phyloP scores from a whole-genome alignment of 1,140 invertebrate species.

The Macrotrachela quadricornifera region DNA sequence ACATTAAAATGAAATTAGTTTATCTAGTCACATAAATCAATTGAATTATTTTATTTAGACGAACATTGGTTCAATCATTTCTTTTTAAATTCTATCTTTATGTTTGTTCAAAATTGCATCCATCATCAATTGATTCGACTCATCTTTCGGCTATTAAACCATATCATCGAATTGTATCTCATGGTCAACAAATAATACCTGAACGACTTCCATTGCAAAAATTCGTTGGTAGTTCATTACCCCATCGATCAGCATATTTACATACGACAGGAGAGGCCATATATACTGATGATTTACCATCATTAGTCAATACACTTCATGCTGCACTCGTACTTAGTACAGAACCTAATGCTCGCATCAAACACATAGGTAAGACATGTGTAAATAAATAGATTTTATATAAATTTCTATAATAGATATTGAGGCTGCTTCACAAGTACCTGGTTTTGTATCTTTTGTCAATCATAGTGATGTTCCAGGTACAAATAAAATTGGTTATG shows the following conservation, averaged over 20 bases:
- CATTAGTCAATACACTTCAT: conserved; percentile 21
- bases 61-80: too few relatives aligned
- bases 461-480: conserved; percentile 23
- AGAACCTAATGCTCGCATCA: conserved; percentile 22
- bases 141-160: too few relatives aligned
- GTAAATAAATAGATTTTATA: not conserved
- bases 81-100: too few relatives aligned
- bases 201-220: too few relatives aligned
- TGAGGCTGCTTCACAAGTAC: conserved; percentile 4
- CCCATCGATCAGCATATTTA: conserved; percentile 58
- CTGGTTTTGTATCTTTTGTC: conserved; percentile 19
- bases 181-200: too few relatives aligned
- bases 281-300: conserved; percentile 31
- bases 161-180: too few relatives aligned
- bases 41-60: too few relatives aligned
- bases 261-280: conserved; percentile 30
- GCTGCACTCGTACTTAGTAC: conserved; percentile 28
- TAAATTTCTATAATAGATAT: not conserved
- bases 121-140: too few relatives aligned
- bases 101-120: too few relatives aligned
- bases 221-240: conserved; percentile 50
- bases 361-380: conserved; percentile 17
- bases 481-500: conserved; percentile 12
- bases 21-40: too few relatives aligned
- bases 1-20: too few relatives aligned